Conservation (phyloP, 2,113 vertebrate genomes). For the Pelodiscus sinensis region DNA sequence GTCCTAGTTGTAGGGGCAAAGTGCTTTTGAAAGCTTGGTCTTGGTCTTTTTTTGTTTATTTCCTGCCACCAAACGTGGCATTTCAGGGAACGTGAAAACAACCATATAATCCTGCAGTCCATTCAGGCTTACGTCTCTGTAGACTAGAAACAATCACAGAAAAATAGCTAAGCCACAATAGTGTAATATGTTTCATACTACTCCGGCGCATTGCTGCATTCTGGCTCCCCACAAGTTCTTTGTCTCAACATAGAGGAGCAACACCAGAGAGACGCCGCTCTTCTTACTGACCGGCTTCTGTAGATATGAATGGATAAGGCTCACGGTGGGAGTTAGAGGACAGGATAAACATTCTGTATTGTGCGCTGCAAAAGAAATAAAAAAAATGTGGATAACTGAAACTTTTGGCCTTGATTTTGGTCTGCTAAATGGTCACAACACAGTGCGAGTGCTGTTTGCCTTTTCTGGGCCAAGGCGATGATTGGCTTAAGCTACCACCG, state of each 20-base stretch:
- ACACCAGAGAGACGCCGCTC: too few species aligned
- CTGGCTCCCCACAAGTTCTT: rapidly evolving
- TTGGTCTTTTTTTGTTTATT: neutral
- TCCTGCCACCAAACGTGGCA: neutral
- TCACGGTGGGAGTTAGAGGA: neutral
- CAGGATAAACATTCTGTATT: neutral
- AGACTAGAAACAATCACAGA: neutral
- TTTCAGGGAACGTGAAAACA: neutral
- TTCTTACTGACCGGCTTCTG: rapidly evolving
- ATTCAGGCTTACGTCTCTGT: neutral
- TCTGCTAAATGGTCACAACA: neutral
- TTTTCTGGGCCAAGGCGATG: rapidly evolving
- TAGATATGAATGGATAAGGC: rapidly evolving
- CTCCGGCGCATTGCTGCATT: rapidly evolving
- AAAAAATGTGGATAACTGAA: neutral
- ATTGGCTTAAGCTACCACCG: neutral
- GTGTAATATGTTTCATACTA: rapidly evolving
- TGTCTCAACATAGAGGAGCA: too few species aligned
- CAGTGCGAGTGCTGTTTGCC: neutral
- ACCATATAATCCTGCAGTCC: neutral
- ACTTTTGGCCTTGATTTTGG: rapidly evolving
- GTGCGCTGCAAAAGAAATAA: neutral
- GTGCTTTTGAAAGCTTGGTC: neutral
- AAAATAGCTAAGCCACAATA: neutral
- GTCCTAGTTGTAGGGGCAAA: neutral